A percentile compares a stretch with the other conserved stretches of the same genome.
Evolutionary conservation across 2,113 vertebrate genomes (phyloP).

Genomic region (Gila orcuttii): DNA sequence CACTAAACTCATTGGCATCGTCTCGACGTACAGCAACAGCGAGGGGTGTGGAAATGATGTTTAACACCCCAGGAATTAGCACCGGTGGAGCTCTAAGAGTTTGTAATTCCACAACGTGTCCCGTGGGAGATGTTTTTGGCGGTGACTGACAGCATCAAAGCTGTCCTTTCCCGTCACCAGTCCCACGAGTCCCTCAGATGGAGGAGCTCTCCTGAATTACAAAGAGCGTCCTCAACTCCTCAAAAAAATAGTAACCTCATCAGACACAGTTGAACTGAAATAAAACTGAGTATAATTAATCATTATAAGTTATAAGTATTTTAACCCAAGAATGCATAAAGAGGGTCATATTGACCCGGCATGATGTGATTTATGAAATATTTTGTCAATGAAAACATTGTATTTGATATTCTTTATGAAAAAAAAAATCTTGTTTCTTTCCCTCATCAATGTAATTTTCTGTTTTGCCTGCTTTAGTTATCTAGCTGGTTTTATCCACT

Average conservation of each 20-base stretch:
- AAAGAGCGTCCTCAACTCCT: background rate
- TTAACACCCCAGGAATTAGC: slow-evolving; percentile 26
- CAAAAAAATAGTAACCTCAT: background rate
- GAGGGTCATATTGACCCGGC: background rate
- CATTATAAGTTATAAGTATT: too few relatives aligned
- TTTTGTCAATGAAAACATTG: too few relatives aligned
- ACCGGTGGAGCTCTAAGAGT: background rate
- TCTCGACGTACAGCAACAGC: background rate
- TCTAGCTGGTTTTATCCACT: too few relatives aligned
- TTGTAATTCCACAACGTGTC: slow-evolving; percentile 28
- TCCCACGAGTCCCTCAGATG: slow-evolving; percentile 16
- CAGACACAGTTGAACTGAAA: background rate
- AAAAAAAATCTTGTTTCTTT: too few relatives aligned
- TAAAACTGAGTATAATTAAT: background rate
- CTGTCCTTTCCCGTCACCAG: slow-evolving; percentile 6
- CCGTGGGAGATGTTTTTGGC: slow-evolving; percentile 12
- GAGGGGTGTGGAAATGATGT: background rate
- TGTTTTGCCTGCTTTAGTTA: too few relatives aligned
- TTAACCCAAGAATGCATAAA: background rate
- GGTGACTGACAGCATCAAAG: slow-evolving; percentile 36
- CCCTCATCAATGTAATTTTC: too few relatives aligned
- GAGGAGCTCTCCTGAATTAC: background rate
- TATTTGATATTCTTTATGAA: too few relatives aligned
- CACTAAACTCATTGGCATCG: background rate
- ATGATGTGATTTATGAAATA: too few relatives aligned